Percentiles rank a stretch among this genome's conserved stretches.
Evolutionary conservation across 2,797 vertebrate species (phyloP).

Genomic region (Phataginus tetradactyla): DNA sequence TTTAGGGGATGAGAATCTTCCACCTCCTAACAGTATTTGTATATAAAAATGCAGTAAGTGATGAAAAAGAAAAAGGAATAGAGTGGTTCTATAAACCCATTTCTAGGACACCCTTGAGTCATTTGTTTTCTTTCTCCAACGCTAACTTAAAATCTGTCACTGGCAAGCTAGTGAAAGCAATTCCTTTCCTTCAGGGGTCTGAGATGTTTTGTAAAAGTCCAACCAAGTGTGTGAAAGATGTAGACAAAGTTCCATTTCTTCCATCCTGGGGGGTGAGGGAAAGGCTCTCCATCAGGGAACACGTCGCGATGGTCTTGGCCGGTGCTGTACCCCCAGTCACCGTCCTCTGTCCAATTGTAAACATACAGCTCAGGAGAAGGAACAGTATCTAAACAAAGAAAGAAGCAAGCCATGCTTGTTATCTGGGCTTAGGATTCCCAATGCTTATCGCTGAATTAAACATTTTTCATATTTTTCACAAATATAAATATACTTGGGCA

Average conservation of each 20-base stretch:
- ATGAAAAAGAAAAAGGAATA: background rate
- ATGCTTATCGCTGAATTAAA: background rate
- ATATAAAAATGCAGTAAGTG: background rate
- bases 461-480: background rate
- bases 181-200: background rate
- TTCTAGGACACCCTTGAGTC: background rate
- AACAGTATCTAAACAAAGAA: conserved; percentile 75
- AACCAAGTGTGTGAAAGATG: conserved; percentile 94
- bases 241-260: conserved; percentile 92
- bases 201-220: conserved; percentile 73
- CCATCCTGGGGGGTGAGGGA: conserved; percentile 91
- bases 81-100: background rate
- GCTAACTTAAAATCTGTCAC: background rate
- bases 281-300: conserved; percentile 94
- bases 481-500: background rate
- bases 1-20: background rate
- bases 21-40: background rate
- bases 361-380: conserved; percentile 86
- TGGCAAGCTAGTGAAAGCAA: background rate
- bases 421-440: background rate
- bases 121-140: background rate
- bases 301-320: conserved; percentile 85
- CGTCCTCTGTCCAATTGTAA: conserved; percentile 92
- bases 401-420: background rate
- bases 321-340: conserved; percentile 86